Conservation (phyloP, 2,888 invertebrate species). For the Andrena trimmerana region DNA sequence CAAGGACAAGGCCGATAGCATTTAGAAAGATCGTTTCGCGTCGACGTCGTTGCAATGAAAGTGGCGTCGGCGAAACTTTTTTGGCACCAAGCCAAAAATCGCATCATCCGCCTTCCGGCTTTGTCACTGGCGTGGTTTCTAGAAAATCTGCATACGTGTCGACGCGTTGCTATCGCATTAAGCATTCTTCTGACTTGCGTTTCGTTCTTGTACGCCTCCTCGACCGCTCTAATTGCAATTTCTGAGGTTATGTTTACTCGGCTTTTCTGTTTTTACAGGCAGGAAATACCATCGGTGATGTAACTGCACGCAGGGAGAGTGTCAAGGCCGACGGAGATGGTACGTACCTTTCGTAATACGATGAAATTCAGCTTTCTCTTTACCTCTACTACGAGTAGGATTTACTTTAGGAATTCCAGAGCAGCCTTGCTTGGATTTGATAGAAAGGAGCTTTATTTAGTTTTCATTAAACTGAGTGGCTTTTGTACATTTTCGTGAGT, state of each 20-base stretch:
- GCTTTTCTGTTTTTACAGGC: slow-evolving; percentile 28
- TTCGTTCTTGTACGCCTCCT: background rate
- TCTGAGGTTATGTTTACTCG: slow-evolving; percentile 11
- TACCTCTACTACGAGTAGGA: background rate
- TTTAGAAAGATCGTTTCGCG: slow-evolving; percentile 66
- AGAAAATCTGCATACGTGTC: background rate
- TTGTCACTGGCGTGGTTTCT: slow-evolving; percentile 23
- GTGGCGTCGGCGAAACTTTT: slow-evolving; percentile 58
- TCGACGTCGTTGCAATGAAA: slow-evolving; percentile 62
- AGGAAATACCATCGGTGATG: slow-evolving; percentile 50
- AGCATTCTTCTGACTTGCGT: background rate
- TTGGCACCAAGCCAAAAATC: slow-evolving; percentile 57
- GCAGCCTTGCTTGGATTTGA: no score
- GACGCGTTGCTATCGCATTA: background rate
- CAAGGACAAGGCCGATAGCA: slow-evolving; percentile 80
- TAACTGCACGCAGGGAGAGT: slow-evolving; percentile 72
- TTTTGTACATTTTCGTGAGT: no score
- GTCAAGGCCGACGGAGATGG: slow-evolving; percentile 78
- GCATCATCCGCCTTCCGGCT: slow-evolving; percentile 49
- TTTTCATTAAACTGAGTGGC: no score
- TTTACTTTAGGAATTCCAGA: background rate
- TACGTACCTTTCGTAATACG: slow-evolving; percentile 57
- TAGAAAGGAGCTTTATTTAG: no score
- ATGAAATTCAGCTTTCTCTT: slow-evolving; percentile 42
- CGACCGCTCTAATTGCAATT: background rate